Base-by-base conservation (phyloP, 2,888 invertebrate species). In the Vandiemenella viatica region DNA sequence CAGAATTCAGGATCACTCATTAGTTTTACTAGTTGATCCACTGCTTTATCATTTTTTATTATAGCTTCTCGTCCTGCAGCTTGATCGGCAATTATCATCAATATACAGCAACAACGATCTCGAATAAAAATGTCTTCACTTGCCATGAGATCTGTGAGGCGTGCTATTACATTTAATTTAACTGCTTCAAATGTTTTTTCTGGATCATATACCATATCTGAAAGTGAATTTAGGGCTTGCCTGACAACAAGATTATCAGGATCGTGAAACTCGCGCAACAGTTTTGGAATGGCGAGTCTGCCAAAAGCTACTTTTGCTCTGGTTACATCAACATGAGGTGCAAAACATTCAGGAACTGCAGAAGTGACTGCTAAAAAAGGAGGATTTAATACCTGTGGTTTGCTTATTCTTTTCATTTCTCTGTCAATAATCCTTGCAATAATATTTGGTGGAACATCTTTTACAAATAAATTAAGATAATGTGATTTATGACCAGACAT, bases 101-200 rank as follows among this genome's bases (percentile, higher is more conserved):
- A 61, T 38, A 64, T 60, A 50, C 65, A 58, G 5, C 66, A 63
- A 4, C 62, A 60, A 55, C 64, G 60, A 59, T 71, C 69, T 19
- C 70, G 61, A 26, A 71, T 57, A 44, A 60, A 61, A 8, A 60
- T 55, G 54, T 65, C 62, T 10, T 58, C 55, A 26, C 64, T 59
- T 4, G 55, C 26, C 49, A 69, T 55, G 32, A 67, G 55, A 55
- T 65, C 62, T 10, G 61, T 58, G 50, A 70, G 53, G 55, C 45
- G 64, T 49, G 66, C 65, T 8, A 67, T 62, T 46, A 72, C 61
- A 53, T 60, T 57, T 2, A 69, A 56, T 40, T 59, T 54, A 1
- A 71, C 58, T 7, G 68, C 70, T 58, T 68, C 66, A 40, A 61
- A 64, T 46, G 63, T 63, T 57, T 62, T 62, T 59, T 71, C 70